phyloP scores from a whole-genome alignment of 1,140 invertebrate genomes.

The Oedothorax gibbosus region DNA sequence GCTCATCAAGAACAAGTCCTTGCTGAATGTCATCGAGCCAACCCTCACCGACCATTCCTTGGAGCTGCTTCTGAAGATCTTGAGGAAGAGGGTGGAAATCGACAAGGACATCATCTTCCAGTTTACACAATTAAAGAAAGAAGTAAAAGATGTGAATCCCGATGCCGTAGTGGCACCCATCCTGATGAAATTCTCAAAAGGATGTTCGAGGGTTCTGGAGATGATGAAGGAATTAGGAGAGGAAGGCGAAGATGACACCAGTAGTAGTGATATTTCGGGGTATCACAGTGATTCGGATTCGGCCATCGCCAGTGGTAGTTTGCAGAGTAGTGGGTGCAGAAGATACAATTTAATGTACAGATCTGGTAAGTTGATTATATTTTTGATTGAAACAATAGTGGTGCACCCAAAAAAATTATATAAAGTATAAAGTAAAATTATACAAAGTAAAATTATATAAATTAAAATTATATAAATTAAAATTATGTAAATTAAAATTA shows the following conservation, averaged over 20 bases:
- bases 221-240: constrained; percentile 76
- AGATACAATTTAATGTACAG: constrained; percentile 72
- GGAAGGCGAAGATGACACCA: constrained; percentile 67
- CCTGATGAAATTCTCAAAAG: constrained; percentile 85
- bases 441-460: too few relatives aligned
- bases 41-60: constrained; percentile 72
- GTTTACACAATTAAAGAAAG: constrained; percentile 78
- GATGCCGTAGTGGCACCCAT: constrained; percentile 78
- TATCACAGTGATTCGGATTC: constrained; percentile 84
- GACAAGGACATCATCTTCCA: constrained; percentile 76
- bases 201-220: constrained; percentile 78
- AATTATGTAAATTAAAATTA: too few relatives aligned
- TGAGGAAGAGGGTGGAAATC: constrained; percentile 76
- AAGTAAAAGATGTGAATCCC: constrained; percentile 75
- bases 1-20: constrained; percentile 90
- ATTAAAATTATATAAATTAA: too few relatives aligned
- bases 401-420: too few relatives aligned
- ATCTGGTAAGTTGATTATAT: constrained; percentile 68
- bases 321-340: constrained; percentile 46
- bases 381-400: too few relatives aligned
- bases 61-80: constrained; percentile 73
- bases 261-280: constrained; percentile 75
- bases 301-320: constrained; percentile 66
- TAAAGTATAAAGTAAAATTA: too few relatives aligned
- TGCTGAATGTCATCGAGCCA: constrained; percentile 86